Evolutionary conservation across 2,113 vertebrate genomes (phyloP).

Genomic region (Meleagris gallopavo): DNA sequence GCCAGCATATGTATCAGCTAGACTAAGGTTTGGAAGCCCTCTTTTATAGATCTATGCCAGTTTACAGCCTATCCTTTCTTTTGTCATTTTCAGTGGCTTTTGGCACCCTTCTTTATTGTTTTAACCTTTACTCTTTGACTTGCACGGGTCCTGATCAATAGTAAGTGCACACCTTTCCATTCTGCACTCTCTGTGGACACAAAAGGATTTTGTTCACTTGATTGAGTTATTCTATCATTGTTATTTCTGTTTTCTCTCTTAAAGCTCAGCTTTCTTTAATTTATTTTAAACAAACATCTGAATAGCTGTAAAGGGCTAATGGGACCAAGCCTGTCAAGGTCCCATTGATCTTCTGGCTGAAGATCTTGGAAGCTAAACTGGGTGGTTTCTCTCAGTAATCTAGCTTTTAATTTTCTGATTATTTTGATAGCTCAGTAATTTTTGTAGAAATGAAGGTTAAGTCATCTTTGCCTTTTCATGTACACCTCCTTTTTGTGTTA

Average conservation of each 20-base stretch:
- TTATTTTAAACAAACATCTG: constrained; percentile 46
- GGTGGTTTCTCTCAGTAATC: not conserved
- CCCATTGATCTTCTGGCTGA: constrained; percentile 27
- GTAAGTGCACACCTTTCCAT: not conserved
- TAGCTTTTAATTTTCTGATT: constrained; percentile 2
- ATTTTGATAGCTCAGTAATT: constrained; percentile 26
- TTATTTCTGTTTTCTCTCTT: constrained; percentile 20
- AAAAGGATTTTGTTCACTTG: not conserved
- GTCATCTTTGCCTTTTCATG: constrained; percentile 13
- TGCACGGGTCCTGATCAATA: constrained; percentile 29
- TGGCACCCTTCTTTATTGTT: constrained; percentile 1
- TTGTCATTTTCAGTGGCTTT: constrained; percentile 27
- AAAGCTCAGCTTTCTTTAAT: constrained; percentile 9
- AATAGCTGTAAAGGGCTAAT: not conserved
- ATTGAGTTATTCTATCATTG: not conserved
- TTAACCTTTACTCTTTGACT: constrained; percentile 26
- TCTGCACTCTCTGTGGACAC: not conserved
- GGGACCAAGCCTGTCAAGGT: not conserved
- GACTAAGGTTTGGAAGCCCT: not conserved
- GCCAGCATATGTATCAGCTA: not conserved
- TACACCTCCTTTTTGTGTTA: constrained; percentile 11
- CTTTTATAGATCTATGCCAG: not conserved
- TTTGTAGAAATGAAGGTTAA: constrained; percentile 19
- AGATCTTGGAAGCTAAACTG: not conserved
- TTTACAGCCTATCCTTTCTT: constrained; percentile 17